These are phyloP conservation scores for Drosophila limbata DNA, from an alignment of 2,888 invertebrate genomes.

Conservation along the genomic window DNA sequence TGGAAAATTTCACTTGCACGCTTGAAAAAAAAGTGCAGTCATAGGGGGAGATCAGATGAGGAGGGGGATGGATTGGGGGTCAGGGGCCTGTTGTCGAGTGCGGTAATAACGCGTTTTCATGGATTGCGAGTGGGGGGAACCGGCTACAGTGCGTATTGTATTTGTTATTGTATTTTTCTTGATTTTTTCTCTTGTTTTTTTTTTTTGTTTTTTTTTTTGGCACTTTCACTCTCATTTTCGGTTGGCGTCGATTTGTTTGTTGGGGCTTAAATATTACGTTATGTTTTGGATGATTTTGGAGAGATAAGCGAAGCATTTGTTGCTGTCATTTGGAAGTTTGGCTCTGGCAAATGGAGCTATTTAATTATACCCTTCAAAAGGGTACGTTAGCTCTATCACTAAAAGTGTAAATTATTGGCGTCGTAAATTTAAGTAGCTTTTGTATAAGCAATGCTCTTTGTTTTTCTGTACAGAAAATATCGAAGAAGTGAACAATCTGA, in stretches of 20 bases:
- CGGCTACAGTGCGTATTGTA: slow-evolving; percentile 68
- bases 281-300: slow-evolving; percentile 44
- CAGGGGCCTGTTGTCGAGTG: slow-evolving; percentile 56
- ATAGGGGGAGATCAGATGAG: slow-evolving; percentile 1
- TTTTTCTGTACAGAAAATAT: no score
- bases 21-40: slow-evolving; percentile 72
- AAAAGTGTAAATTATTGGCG: no score
- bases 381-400: not conserved
- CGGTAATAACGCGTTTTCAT: slow-evolving; percentile 68
- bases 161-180: slow-evolving; percentile 54
- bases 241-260: slow-evolving; percentile 54
- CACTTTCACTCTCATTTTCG: slow-evolving; percentile 75
- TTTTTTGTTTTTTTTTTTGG: slow-evolving; percentile 51
- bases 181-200: slow-evolving; percentile 12
- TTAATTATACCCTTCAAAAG: slow-evolving; percentile 5
- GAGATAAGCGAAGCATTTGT: slow-evolving; percentile 65
- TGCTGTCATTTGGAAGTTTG: slow-evolving; percentile 53
- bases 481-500: not conserved
- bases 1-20: slow-evolving; percentile 81
- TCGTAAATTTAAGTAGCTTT: no score
- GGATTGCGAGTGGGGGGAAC: slow-evolving; percentile 33
- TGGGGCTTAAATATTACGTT: slow-evolving; percentile 67
- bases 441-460: no score
- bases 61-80: not conserved
- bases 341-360: slow-evolving; percentile 30